Evolutionary conservation across 2,888 invertebrate genomes (phyloP), one percentile per base, ranked within the genome.

Genomic region (Drosophila paranaensis): DNA sequence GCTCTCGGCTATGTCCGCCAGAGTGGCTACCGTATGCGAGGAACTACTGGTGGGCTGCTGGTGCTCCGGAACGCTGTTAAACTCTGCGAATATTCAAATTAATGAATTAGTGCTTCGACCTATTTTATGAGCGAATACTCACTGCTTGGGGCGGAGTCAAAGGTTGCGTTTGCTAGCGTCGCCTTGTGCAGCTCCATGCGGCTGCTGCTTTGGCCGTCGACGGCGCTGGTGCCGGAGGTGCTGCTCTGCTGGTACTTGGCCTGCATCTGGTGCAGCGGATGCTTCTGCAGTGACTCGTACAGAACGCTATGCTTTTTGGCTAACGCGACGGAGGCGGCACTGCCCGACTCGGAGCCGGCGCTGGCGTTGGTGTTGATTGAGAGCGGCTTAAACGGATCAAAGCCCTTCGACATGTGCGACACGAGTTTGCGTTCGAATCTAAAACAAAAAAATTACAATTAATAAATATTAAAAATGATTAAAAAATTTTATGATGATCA

Each of bases 161-260:
- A 91, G 66, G 90, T 89, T 53, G 91, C 89, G 43, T 88, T 90
- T 37, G 92, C 92, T 62, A 92, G 72, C 62, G 87, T 91, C 27
- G 92, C 92, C 79, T 92, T 92, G 71, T 92, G 91, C 68, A 92
- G 78, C 67, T 92, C 92, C 92, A 92, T 92, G 54, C 92, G 88
- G 65, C 91, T 92, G 64, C 74, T 82, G 35, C 77, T 81, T 63
- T 91, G 91, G 0, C 92, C 92, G 64, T 92, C 92, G 25, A 92
- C 91, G 40, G 86, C 75, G 50, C 80, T 79, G 46, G 33, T 53
- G 51, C 37, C 60, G 74, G 13, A 13, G 37, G n/a, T 71, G 64
- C 62, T 71, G 63, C 62, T 71, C 43, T 69, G 72, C 50, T 83
- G 88, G 46, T 82, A 88, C 13, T 77, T 85, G 60, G 86, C 63